phyloP scores from a whole-genome alignment of 2,888 invertebrate species.

The Tetragnatha montana region DNA sequence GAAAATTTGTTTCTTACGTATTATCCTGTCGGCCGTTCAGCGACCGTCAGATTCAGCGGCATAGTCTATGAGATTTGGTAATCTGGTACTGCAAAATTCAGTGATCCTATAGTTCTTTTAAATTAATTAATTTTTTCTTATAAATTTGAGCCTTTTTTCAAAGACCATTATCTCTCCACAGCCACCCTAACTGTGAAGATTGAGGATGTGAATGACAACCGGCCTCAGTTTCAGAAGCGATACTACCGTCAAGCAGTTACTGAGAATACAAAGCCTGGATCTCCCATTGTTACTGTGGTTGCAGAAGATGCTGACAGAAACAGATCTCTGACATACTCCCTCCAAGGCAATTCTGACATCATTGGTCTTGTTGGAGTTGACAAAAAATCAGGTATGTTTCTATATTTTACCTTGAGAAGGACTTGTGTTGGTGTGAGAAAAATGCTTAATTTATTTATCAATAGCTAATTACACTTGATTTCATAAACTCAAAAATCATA shows the following conservation, averaged over 20 bases:
- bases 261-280: conserved; percentile 91
- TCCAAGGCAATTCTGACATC: conserved; percentile 83
- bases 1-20: too few relatives aligned
- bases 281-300: conserved; percentile 85
- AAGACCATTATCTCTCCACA: conserved; percentile 72
- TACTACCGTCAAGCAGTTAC: conserved; percentile 87
- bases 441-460: not conserved
- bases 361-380: conserved; percentile 85
- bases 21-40: too few relatives aligned
- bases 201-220: conserved; percentile 92
- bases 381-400: conserved; percentile 80
- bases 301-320: conserved; percentile 93
- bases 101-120: too few relatives aligned
- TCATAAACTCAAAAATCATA: too few relatives aligned
- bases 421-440: not conserved
- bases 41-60: too few relatives aligned
- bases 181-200: conserved; percentile 85
- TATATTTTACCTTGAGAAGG: not conserved
- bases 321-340: conserved; percentile 85
- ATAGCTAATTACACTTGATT: not conserved
- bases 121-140: not conserved
- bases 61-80: too few relatives aligned
- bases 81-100: too few relatives aligned
- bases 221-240: conserved; percentile 87
- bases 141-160: not conserved